A percentile compares a stretch with the other conserved stretches of the same genome.
These are phyloP conservation scores for Platygyra sinensis DNA, from an alignment of 64 coral and sea anemone genomes.

Conservation along the genomic window DNA sequence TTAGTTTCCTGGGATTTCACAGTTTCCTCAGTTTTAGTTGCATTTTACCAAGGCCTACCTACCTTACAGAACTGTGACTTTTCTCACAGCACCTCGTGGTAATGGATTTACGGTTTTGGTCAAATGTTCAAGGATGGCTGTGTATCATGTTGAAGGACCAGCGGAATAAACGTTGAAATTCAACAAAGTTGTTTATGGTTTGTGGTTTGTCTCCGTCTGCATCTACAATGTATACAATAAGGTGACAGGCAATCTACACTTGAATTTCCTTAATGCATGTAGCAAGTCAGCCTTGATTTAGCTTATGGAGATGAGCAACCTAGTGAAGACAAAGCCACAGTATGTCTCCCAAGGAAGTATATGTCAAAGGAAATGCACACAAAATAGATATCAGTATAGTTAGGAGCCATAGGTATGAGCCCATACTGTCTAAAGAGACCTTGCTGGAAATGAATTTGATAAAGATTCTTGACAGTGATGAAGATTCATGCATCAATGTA, in stretches of 20 bases:
- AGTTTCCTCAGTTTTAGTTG: too few species aligned
- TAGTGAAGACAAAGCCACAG: conserved; percentile 33
- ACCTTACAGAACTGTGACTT: too few species aligned
- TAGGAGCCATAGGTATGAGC: conserved; percentile 27
- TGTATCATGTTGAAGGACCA: too few species aligned
- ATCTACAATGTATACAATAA: too few species aligned
- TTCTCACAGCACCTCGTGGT: too few species aligned
- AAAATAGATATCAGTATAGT: conserved; percentile 15
- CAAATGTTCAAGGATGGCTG: too few species aligned
- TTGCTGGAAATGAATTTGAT: conserved; percentile 22
- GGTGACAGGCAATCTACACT: conserved; percentile 24
- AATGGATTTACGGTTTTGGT: too few species aligned
- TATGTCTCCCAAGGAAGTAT: conserved; percentile 20
- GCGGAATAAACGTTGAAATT: too few species aligned
- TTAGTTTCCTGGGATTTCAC: too few species aligned
- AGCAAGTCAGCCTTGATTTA: conserved; percentile 20
- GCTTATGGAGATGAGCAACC: conserved; percentile 32
- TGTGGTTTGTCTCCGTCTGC: too few species aligned
- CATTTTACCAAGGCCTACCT: too few species aligned
- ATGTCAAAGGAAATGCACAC: conserved; percentile 2
- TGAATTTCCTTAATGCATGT: conserved; percentile 16
- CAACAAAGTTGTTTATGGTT: too few species aligned
- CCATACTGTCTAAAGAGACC: conserved; percentile 32
- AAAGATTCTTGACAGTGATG: neutral
- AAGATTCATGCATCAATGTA: neutral